Conservation (phyloP, 2,113 vertebrate species). For the Crotalus viridis region DNA sequence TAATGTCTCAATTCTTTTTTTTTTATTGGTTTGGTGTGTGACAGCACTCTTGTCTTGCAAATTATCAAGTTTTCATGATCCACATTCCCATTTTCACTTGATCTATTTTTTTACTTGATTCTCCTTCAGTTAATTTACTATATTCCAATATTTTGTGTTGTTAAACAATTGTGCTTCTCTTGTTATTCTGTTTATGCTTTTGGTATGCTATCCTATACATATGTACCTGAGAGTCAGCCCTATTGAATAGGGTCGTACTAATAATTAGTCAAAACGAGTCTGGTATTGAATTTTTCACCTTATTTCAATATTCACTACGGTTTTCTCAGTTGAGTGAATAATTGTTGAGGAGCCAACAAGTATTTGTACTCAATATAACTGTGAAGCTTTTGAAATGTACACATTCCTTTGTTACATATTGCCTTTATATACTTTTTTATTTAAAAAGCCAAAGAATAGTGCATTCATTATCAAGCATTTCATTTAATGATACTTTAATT, state of each 20-base stretch:
- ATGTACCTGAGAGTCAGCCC: not conserved
- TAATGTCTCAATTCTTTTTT: not conserved
- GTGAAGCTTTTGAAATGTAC: slow-evolving; percentile 55
- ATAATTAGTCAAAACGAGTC: not conserved
- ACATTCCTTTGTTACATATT: slow-evolving; percentile 57
- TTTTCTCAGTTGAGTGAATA: slow-evolving; percentile 41
- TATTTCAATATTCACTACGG: slow-evolving; percentile 32
- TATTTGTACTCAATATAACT: slow-evolving; percentile 61
- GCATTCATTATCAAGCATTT: slow-evolving; percentile 69
- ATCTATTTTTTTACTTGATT: not conserved
- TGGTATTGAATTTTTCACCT: slow-evolving; percentile 37
- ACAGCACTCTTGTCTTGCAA: not conserved
- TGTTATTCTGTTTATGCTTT: slow-evolving; percentile 32
- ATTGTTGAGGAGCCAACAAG: slow-evolving; percentile 40
- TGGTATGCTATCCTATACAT: not conserved
- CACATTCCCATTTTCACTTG: not conserved
- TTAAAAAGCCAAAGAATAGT: slow-evolving; percentile 62
- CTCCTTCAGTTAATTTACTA: not conserved
- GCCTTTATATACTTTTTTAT: slow-evolving; percentile 62
- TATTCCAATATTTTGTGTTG: not conserved
- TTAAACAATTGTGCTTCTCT: not conserved
- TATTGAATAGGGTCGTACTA: not conserved
- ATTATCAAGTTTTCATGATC: not conserved
- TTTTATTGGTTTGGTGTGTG: not conserved
- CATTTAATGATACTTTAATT: slow-evolving; percentile 67